Evolutionary conservation across 2,888 invertebrate species (phyloP), one percentile per base, ranked within the genome.

Genomic region (Yponomeuta malinellus): DNA sequence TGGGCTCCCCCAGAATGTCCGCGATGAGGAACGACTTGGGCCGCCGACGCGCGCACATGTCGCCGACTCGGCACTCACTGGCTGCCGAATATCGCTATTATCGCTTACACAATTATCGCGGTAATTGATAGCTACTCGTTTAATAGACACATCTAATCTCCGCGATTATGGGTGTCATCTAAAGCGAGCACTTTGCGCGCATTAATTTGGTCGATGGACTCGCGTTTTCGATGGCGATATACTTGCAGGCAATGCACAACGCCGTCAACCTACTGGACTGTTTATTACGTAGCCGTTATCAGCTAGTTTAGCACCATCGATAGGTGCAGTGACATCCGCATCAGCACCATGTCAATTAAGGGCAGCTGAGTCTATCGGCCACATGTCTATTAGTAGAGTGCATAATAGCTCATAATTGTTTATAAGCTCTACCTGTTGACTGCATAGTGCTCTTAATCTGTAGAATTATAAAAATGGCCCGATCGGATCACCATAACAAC

Each of bases 41-140:
- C 71, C 81, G 87, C 71, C 81, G 88, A 83, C 90, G 90, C 78
- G 90, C 91, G 82, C 90, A 91, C 91, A 91, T 91, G 77, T 70
- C 81, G 84, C 74, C 77, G 78, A 82, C 73, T 76, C 33, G 15
- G 48, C 31, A 23, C 43, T 4, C 23, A 48, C 68, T 43, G 29
- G 48, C 48, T 12, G 48, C 23, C 48, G n/a, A 15, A 10, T 33
- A 43, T 15, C 15, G 67, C 67, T 31, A 4, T 37, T 33, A 67
- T 33, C 37, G 31, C 15, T 8, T 9, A 5, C 10, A 67, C 15
- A 33, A 37, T 37, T 33, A 37, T 37, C 33, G 33, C 33, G 29
- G 23, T 68, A 68, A 68, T 68, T 68, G 68, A 68, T 68, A 68
- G 68, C 15, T 31, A 31, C 29, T 29, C 29, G 29, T 29, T 64